Evolutionary conservation across 2,888 invertebrate genomes (phyloP), one percentile per base, ranked within the genome.

Genomic region (Holacanthella duospinosa): DNA sequence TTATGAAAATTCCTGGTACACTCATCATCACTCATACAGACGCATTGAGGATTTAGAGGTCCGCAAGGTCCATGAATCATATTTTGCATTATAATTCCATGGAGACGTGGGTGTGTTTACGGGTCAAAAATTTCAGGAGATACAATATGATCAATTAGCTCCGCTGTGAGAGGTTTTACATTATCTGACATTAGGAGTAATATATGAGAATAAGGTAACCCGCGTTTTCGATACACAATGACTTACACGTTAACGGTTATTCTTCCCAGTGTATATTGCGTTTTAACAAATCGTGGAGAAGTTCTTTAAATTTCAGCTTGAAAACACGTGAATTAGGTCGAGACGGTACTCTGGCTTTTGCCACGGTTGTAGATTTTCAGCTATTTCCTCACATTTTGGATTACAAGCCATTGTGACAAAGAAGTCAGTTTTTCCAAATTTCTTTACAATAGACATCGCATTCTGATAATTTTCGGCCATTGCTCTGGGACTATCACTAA

Each of bases 351-450:
- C 64, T 3, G 74, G 64, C 64, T 66, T 65, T 70, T 76, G 72
- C 25, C 69, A 19, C 1, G 19, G n/a, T 12, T 61, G 25, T 25
- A 78, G 61, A 67, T 75, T 74, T 59, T 75, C 73, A 28, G 53
- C 57, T 21, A 79, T 77, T 72, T 79, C 77, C 24, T 60, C 64
- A 77, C 78, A 79, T 60, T 74, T 75, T 1, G 77, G 77, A 71
- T 78, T 78, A 64, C 77, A 77, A 1, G 79, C 78, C 68, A 78
- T 74, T n/a, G 78, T 79, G 6, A 78, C 68, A 67, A 79, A 80
- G 19, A 77, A 68, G 68, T 77, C 75, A 25, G 78, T 77, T 64
- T 75, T 75, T 24, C 79, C 79, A 74, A 68, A 76, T 64, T 75
- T 75, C 48, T 74, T 43, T 2, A 79, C 78, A 57, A 77, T 75